phyloP scores from a whole-genome alignment of 2,888 invertebrate genomes.

The Microctonus aethiopoides region DNA sequence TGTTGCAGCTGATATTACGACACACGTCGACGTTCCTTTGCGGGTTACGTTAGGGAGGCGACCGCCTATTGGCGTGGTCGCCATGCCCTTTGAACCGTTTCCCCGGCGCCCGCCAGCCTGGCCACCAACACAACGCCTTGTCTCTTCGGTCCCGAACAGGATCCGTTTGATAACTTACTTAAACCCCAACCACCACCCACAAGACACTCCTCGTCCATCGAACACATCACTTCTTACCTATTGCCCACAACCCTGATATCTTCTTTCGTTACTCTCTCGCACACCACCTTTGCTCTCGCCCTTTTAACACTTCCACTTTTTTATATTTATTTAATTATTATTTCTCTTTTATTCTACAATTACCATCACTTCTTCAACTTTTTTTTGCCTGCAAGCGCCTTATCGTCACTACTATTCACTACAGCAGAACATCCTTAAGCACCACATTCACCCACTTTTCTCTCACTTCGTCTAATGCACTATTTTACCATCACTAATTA shows the following conservation, averaged over 20 bases:
- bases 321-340: not conserved
- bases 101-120: constrained; percentile 66
- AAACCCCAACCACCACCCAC: constrained; percentile 64
- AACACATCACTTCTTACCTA: constrained; percentile 62
- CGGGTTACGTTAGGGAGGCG: constrained; percentile 65
- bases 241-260: constrained; percentile 38
- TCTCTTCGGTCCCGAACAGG: constrained; percentile 56
- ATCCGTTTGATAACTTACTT: constrained; percentile 48
- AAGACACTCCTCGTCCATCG: constrained; percentile 64
- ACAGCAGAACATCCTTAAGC: not conserved
- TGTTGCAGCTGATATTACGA: constrained; percentile 45
- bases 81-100: constrained; percentile 66
- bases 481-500: constrained; percentile 1
- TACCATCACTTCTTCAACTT: not conserved
- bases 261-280: constrained; percentile 31
- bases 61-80: constrained; percentile 67
- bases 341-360: not conserved
- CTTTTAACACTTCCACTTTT: no score
- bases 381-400: not conserved
- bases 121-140: constrained; percentile 61
- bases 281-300: constrained; percentile 32
- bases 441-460: constrained; percentile 5
- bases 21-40: constrained; percentile 63
- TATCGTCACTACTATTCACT: constrained; percentile 10
- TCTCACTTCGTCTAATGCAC: not conserved